Conservation (phyloP, 2,888 invertebrate genomes). For the Adelphocoris suturalis region DNA sequence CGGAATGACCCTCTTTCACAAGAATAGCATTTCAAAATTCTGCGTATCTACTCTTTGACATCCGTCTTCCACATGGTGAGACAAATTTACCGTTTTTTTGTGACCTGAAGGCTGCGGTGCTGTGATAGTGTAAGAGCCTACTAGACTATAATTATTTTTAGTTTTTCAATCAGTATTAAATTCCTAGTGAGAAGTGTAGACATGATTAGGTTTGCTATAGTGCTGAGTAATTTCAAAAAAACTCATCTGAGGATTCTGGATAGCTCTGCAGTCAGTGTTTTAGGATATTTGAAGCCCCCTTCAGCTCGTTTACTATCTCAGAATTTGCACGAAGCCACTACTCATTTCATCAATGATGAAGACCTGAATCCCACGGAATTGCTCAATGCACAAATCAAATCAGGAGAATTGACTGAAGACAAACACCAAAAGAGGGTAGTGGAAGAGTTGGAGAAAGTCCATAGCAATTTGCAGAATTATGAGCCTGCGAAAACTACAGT, state of each 20-base stretch:
- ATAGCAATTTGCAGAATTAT: conserved; percentile 83
- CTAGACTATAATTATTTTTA: conserved; percentile 23
- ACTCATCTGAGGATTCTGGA: not conserved
- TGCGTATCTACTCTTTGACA: not conserved
- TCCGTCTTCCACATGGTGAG: not conserved
- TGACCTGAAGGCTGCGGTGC: not conserved
- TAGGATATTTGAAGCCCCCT: conserved; percentile 4
- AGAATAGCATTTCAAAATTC: conserved; percentile 28
- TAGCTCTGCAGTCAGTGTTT: not conserved
- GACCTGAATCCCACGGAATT: conserved; percentile 80
- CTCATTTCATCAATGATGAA: conserved; percentile 56
- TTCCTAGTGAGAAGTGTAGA: not conserved
- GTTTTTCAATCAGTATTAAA: conserved; percentile 12
- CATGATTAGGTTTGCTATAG: conserved; percentile 6
- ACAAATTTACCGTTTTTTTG: not conserved
- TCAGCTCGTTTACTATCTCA: not conserved
- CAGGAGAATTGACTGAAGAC: conserved; percentile 84
- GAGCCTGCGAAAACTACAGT: conserved; percentile 80
- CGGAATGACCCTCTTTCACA: conserved; percentile 33
- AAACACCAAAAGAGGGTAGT: conserved; percentile 86
- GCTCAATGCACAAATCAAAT: conserved; percentile 82
- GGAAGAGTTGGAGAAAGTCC: conserved; percentile 85
- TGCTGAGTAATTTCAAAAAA: not conserved
- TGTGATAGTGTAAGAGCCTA: not conserved
- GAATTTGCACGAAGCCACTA: conserved; percentile 15